These are phyloP conservation scores for Drosophila conformis DNA, from an alignment of 2,888 invertebrate genomes.

Conservation along the genomic window DNA sequence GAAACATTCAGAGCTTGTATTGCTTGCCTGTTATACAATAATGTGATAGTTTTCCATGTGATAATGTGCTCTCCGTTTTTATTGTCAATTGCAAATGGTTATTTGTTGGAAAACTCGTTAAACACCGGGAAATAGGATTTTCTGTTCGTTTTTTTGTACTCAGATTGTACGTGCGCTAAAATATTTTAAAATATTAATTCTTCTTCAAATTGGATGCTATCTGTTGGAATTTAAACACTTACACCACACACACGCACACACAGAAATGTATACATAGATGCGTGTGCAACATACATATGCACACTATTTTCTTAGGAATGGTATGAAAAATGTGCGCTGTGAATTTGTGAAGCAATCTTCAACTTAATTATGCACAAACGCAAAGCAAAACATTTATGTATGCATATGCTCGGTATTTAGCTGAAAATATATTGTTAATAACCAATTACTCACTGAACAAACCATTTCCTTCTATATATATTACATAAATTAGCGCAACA, in stretches of 20 bases:
- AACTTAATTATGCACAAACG: constrained; percentile 3
- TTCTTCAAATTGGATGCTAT: not conserved
- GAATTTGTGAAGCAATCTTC: constrained; percentile 10
- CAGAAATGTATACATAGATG: constrained; percentile 1
- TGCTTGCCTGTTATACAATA: constrained; percentile 7
- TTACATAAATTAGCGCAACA: constrained; percentile 69
- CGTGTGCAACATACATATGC: constrained; percentile 6
- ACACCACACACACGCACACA: not conserved
- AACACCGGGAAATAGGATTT: constrained; percentile 10
- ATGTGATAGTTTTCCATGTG: not conserved
- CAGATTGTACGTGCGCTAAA: not conserved
- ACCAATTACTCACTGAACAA: not conserved
- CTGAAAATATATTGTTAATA: not conserved
- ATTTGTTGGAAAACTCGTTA: not conserved
- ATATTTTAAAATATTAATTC: not conserved
- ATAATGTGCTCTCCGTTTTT: constrained; percentile 6
- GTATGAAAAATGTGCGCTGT: constrained; percentile 31
- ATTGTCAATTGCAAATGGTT: constrained; percentile 9
- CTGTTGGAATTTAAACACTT: constrained; percentile 6
- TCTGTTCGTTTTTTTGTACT: constrained; percentile 8
- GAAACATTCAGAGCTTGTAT: not conserved
- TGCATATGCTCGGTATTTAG: not conserved
- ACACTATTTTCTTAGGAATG: constrained; percentile 13
- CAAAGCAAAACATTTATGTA: constrained; percentile 12
- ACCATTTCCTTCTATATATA: constrained; percentile 26